Evolutionary conservation across 2,113 vertebrate genomes (phyloP), one percentile per base, ranked within the genome.

Genomic region (Python bivittatus): DNA sequence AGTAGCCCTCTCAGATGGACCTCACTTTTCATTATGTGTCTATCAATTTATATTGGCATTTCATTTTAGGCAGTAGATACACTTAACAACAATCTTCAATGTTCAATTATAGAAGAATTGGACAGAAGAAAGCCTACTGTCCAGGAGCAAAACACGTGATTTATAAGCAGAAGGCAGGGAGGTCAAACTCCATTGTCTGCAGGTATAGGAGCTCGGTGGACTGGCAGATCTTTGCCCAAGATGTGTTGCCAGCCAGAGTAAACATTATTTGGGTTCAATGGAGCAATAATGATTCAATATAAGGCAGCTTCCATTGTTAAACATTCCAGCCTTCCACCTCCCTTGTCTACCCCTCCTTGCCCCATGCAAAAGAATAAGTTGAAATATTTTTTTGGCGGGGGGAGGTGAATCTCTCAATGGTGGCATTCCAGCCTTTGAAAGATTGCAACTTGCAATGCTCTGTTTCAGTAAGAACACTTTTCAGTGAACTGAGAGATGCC

Each of bases 311-410:
- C 91, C 89, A 87, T 93, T 91, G 92, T 17, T 15, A 79, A 94
- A 95, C 89, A 84, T 88, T 94, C 92, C 27, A 84, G 84, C 92
- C 92, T 33, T 22, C 6, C 8, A 79, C 17, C 33, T 79, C 33
- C 17, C 20, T 79, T 42, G 6, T 42, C 72, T 38, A 79, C 20
- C 87, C 96, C 92, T 38, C 17, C 87, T 96, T 95, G 94, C 20
- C 38, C 86, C 60, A 2, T 90, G 95, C 90, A 96, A 68, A 90
- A 91, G 84, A 96, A 91, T 96, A 91, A 94, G 94, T 95, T 88
- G 93, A 95, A 95, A 94, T 25, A 91, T 90, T 79, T 92, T 91
- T 38, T 38, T 20, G 5, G 68, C n/a, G 1, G 29, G 33, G 88
- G 48, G 90, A 94, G 93, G 79, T n/a, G 2, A 79, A 23, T 6